These are phyloP conservation scores for Dinomys branickii DNA, from an alignment of 2,113 vertebrate genomes.

Conservation along the genomic window DNA sequence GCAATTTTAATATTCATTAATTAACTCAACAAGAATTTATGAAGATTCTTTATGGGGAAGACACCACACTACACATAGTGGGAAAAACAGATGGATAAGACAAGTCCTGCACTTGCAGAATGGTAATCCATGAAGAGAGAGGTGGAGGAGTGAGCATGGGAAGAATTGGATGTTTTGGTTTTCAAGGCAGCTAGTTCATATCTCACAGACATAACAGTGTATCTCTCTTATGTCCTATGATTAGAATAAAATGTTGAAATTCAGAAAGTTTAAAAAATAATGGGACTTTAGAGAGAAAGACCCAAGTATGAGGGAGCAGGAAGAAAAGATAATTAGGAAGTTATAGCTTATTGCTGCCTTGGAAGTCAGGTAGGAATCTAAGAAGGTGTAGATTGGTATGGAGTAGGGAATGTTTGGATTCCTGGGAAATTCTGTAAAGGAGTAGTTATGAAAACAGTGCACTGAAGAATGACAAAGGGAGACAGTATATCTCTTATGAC, in stretches of 20 bases:
- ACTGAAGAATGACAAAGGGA: neutral
- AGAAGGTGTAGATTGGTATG: neutral
- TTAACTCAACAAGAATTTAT: conserved; percentile 62
- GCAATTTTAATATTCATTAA: conserved; percentile 54
- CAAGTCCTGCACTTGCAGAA: neutral
- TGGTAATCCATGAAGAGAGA: neutral
- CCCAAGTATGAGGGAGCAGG: neutral
- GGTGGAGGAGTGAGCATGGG: neutral
- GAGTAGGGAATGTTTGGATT: neutral
- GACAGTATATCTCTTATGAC: neutral
- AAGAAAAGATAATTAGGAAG: conserved; percentile 1
- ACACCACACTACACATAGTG: neutral
- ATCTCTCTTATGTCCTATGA: neutral
- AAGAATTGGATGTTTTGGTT: neutral
- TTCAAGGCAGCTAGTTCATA: neutral
- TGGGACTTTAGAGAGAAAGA: neutral
- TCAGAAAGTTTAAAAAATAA: conserved; percentile 33
- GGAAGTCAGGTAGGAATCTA: neutral
- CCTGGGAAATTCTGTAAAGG: neutral
- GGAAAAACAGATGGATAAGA: neutral
- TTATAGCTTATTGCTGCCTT: neutral
- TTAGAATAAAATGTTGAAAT: neutral
- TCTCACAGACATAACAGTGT: neutral
- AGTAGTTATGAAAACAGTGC: neutral
- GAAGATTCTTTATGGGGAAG: conserved; percentile 6